These are phyloP conservation scores for Corythoichthys intestinalis DNA, from an alignment of 2,113 vertebrate species.

Conservation along the genomic window DNA sequence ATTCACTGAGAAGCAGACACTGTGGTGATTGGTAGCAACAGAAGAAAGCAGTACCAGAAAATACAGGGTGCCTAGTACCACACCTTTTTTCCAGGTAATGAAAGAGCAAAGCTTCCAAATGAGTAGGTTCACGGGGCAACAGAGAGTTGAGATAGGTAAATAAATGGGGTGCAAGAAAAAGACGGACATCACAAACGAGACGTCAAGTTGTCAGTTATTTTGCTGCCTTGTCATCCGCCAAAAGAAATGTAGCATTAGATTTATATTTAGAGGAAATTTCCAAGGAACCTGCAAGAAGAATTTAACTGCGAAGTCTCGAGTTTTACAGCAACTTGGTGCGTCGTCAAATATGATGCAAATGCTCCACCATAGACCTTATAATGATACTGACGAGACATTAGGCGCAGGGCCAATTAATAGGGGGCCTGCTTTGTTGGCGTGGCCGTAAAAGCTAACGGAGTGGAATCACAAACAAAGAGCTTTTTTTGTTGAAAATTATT, in stretches of 20 bases:
- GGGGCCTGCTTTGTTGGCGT: too few species aligned
- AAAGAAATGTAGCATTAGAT: slow-evolving; percentile 29
- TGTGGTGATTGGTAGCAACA: slow-evolving; percentile 18
- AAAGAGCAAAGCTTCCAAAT: slow-evolving; percentile 58
- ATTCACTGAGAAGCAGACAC: slow-evolving; percentile 18
- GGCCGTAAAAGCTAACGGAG: too few species aligned
- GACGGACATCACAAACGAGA: slow-evolving; percentile 40
- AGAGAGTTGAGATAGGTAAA: slow-evolving; percentile 50
- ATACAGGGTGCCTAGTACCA: slow-evolving; percentile 25
- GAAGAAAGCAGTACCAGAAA: slow-evolving; percentile 35
- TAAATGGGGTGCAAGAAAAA: slow-evolving; percentile 16
- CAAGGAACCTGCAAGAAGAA: slow-evolving; percentile 13
- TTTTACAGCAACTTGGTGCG: background rate
- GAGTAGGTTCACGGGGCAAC: slow-evolving; percentile 41
- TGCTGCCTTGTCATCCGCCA: slow-evolving; percentile 27
- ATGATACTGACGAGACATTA: too few species aligned
- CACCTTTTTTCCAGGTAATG: slow-evolving; percentile 51
- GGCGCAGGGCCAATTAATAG: too few species aligned
- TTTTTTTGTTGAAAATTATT: too few species aligned
- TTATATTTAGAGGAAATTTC: slow-evolving; percentile 37
- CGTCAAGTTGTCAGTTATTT: slow-evolving; percentile 16
- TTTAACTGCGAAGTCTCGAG: background rate
- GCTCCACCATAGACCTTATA: too few species aligned
- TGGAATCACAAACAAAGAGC: too few species aligned
- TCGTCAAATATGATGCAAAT: too few species aligned